phyloP scores from a whole-genome alignment of 2,888 invertebrate genomes.

The Pardosa pseudoannulata region DNA sequence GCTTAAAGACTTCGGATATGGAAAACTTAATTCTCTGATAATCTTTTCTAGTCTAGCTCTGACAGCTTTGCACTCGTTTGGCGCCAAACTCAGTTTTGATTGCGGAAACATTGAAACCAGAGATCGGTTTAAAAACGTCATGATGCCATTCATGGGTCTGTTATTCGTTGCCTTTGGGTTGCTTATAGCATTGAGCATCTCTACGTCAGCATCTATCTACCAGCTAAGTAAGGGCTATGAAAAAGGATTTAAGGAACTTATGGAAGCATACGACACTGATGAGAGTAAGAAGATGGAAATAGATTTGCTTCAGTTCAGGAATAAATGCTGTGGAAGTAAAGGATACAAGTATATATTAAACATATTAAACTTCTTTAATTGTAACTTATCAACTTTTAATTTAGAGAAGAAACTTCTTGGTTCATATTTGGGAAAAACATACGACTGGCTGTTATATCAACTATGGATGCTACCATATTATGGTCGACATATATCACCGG shows the following conservation, averaged over 20 bases:
- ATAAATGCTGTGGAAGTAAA: slow-evolving; percentile 61
- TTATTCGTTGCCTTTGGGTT: slow-evolving; percentile 30
- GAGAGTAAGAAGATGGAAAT: slow-evolving; percentile 35
- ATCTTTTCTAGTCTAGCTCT: slow-evolving; percentile 32
- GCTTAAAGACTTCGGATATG: slow-evolving; percentile 34
- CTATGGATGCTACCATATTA: no score
- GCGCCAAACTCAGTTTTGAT: slow-evolving; percentile 46
- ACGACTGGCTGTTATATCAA: no score
- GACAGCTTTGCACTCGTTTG: slow-evolving; percentile 31
- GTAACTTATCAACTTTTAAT: no score
- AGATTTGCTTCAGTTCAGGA: slow-evolving; percentile 39
- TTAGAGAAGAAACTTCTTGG: no score
- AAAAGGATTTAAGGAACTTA: slow-evolving; percentile 48
- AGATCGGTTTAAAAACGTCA: slow-evolving; percentile 11
- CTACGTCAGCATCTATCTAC: background rate
- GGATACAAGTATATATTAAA: slow-evolving; percentile 38
- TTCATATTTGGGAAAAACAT: no score
- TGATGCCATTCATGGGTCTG: slow-evolving; percentile 24
- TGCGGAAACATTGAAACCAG: slow-evolving; percentile 24
- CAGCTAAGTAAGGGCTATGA: slow-evolving; percentile 34
- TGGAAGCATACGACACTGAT: slow-evolving; percentile 48
- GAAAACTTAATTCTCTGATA: slow-evolving; percentile 6
- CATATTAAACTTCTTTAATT: no score
- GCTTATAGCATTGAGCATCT: slow-evolving; percentile 46
- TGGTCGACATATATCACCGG: no score